A percentile compares a stretch with the other conserved stretches of the same genome.
Conservation (phyloP, 2,888 invertebrate species). For the Ommatoiulus sabulosus region DNA sequence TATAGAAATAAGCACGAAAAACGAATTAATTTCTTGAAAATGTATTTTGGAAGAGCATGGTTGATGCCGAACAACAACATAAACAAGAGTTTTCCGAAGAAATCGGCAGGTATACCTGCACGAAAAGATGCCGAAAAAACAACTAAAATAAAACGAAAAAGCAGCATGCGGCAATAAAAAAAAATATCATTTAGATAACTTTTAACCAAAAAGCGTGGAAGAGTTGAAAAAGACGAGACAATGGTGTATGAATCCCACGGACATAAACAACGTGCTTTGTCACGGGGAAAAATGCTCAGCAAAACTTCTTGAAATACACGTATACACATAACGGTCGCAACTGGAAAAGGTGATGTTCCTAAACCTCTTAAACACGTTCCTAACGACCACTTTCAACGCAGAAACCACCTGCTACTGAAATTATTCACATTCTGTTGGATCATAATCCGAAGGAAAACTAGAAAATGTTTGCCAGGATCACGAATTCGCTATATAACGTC, state of each 20-base stretch:
- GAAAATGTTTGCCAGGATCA: constrained; percentile 21
- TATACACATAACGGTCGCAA: neutral
- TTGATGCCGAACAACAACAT: too few species aligned
- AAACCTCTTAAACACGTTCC: neutral
- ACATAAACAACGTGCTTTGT: constrained; percentile 6
- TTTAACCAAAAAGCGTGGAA: too few species aligned
- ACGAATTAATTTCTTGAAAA: too few species aligned
- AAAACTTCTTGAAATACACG: neutral
- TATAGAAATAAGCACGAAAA: too few species aligned
- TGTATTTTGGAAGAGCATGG: too few species aligned
- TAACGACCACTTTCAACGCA: neutral
- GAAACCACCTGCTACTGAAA: neutral
- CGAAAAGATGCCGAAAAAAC: too few species aligned
- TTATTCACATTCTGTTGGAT: constrained; percentile 15
- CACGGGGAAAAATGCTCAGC: neutral
- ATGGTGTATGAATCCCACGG: neutral
- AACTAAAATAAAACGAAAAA: too few species aligned
- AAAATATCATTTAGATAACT: too few species aligned
- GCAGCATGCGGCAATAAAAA: too few species aligned
- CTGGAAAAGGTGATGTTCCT: neutral
- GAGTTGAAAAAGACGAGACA: neutral
- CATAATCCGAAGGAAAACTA: constrained; percentile 4
- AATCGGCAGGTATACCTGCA: too few species aligned
- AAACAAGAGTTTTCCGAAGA: too few species aligned
- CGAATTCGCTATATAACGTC: neutral